Percentiles rank a stretch among this genome's conserved stretches.
These are phyloP conservation scores for Plagodis pulveraria DNA, from an alignment of 2,888 invertebrate species.

Conservation along the genomic window DNA sequence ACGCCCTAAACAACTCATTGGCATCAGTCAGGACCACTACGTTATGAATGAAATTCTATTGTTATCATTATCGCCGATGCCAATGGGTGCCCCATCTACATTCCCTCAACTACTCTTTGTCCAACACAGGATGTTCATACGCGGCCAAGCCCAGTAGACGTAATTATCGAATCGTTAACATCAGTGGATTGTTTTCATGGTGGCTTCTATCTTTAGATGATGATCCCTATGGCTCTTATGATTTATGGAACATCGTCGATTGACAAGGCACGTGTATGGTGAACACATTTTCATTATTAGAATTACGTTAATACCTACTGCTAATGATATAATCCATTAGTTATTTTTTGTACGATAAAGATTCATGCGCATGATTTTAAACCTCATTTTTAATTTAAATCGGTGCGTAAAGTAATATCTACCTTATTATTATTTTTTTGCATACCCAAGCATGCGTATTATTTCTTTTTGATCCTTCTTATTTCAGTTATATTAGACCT, in stretches of 20 bases:
- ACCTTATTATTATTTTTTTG: no score
- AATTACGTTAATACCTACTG: conserved; percentile 1
- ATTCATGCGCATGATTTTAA: conserved; percentile 2
- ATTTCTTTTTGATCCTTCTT: no score
- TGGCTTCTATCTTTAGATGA: conserved; percentile 42
- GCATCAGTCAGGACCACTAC: no score
- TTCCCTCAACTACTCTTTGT: conserved; percentile 40
- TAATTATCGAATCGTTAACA: conserved; percentile 80
- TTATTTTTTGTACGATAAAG: conserved; percentile 3
- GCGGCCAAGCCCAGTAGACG: conserved; percentile 30
- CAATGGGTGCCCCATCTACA: background rate
- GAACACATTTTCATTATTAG: conserved; percentile 22
- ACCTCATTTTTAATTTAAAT: no score
- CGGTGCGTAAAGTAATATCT: no score
- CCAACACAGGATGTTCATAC: conserved; percentile 47
- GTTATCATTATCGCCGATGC: no score
- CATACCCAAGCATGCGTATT: no score
- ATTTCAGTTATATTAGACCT: no score
- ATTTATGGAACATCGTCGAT: conserved; percentile 35
- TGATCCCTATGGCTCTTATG: conserved; percentile 36
- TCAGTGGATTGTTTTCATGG: conserved; percentile 69
- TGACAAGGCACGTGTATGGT: conserved; percentile 30
- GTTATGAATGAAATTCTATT: no score
- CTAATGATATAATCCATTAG: conserved; percentile 19
- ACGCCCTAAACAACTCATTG: no score